Evolutionary conservation across 2,113 vertebrate genomes (phyloP).

Genomic region (Stomatorhinus ivindoensis): DNA sequence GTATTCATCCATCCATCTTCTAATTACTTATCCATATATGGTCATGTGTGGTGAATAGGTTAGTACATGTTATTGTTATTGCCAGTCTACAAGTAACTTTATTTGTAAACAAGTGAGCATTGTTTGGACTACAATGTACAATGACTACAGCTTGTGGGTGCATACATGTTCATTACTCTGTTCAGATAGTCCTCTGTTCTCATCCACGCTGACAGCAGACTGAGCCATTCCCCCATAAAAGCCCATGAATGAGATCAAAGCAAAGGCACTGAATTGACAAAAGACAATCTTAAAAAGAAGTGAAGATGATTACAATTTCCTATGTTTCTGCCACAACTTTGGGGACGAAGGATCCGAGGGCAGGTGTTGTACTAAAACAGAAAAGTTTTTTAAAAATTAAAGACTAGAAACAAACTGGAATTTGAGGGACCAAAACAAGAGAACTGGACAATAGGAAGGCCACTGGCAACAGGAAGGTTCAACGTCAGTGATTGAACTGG

Average conservation of each 20-base stretch:
- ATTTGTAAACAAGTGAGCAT: background rate
- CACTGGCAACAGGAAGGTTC: background rate
- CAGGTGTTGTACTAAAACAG: background rate
- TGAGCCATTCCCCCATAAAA: slow-evolving; percentile 4
- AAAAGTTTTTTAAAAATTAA: background rate
- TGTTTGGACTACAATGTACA: background rate
- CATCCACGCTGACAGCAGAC: background rate
- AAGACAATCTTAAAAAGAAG: background rate
- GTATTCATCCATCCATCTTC: background rate
- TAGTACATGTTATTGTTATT: background rate
- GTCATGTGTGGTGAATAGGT: background rate
- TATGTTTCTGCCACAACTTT: background rate
- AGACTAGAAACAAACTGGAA: background rate
- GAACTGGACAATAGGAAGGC: background rate
- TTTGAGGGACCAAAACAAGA: background rate
- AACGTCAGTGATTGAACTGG: background rate
- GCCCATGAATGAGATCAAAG: slow-evolving; percentile 13
- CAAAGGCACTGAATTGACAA: slow-evolving; percentile 6
- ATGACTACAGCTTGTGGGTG: background rate
- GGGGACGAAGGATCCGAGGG: background rate
- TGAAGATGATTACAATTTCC: background rate
- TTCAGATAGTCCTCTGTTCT: background rate
- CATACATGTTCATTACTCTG: background rate
- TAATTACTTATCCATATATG: background rate
- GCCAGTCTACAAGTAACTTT: background rate